Percentiles rank a stretch among this genome's conserved stretches.
phyloP scores from a whole-genome alignment of 1,140 invertebrate genomes.

The Bombus pascuorum region DNA sequence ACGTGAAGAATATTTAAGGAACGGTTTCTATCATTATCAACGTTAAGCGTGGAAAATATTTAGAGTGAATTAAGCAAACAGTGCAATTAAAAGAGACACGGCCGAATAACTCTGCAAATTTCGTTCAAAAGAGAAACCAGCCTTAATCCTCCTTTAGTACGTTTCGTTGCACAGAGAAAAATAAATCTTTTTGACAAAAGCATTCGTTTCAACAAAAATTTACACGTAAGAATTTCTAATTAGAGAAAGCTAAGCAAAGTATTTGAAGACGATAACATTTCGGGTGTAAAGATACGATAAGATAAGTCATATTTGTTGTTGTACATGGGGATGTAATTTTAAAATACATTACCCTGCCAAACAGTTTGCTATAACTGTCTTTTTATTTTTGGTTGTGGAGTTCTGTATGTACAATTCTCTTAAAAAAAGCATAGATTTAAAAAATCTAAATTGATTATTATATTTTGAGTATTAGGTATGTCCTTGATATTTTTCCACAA shows the following conservation, averaged over 20 bases:
- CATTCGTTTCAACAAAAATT: neutral
- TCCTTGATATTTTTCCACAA: neutral
- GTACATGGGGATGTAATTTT: too few relatives aligned
- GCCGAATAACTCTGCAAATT: neutral
- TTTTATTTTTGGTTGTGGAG: too few relatives aligned
- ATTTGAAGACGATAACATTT: neutral
- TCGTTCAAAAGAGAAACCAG: neutral
- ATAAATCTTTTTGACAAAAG: neutral
- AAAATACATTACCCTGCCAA: too few relatives aligned
- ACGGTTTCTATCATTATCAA: neutral
- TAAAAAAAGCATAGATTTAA: neutral
- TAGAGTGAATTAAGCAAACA: neutral
- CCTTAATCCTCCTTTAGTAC: neutral
- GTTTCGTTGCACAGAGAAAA: neutral
- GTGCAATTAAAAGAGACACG: conserved; percentile 4
- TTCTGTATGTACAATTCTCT: too few relatives aligned
- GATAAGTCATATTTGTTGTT: too few relatives aligned
- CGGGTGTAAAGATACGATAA: neutral
- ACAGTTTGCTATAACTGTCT: too few relatives aligned
- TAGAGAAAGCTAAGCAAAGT: neutral
- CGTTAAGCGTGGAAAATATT: neutral
- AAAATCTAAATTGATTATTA: neutral
- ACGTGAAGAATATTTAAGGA: neutral
- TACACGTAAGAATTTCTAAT: neutral
- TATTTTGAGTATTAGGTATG: neutral